Base-by-base conservation (phyloP, 1,140 invertebrate genomes). In the Hyphantria cunea region DNA sequence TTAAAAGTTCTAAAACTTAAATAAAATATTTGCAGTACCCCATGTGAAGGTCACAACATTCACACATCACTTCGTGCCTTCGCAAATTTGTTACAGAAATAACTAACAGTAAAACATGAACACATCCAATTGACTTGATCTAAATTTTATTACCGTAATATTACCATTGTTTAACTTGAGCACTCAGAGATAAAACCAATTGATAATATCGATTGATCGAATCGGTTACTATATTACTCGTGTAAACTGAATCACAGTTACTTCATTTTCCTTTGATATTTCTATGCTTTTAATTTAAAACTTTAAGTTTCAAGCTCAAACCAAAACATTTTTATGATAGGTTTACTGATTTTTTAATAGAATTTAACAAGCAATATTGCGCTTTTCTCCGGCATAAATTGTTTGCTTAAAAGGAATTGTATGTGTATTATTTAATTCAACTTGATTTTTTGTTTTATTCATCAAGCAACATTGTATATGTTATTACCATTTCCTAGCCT, bases 41-140 rank as follows among this genome's bases (percentile, higher is more conserved):
- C 13, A 37, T 64, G 53, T 39, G 52, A 84, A 83, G 82, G 82
- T 82, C 72, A 63, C 42, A 7, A 6, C 75, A 70, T 72, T 84
- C 82, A 67, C 82, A 86, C 79, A 79, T 67, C 45, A 58, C 66
- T 82, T 83, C 82, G 80, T 86, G 82, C 83, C 76, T 76, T 59
- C 68, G 64, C 52, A 74, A 78, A 77, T 82, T 83, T 82, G 78
- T 83, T 84, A 84, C 74, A 72, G 54, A 61, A 78, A 78, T 69
- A 39, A 39, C 9, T 82, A 82, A 83, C 77, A 76, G 80, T 78
- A 71, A 78, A 80, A 76, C 79, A 81, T 78, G 68, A 64, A 62
- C 48, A 70, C 66, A 61, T 72, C 68, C 61, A 51, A 34, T 50
- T 55, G 41, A 37, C 62, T 62, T 54, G 51, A 41, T 48, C 54